phyloP scores from a whole-genome alignment of 37 sponge, comb jelly and placozoan species.

The Tethya wilhelma region DNA sequence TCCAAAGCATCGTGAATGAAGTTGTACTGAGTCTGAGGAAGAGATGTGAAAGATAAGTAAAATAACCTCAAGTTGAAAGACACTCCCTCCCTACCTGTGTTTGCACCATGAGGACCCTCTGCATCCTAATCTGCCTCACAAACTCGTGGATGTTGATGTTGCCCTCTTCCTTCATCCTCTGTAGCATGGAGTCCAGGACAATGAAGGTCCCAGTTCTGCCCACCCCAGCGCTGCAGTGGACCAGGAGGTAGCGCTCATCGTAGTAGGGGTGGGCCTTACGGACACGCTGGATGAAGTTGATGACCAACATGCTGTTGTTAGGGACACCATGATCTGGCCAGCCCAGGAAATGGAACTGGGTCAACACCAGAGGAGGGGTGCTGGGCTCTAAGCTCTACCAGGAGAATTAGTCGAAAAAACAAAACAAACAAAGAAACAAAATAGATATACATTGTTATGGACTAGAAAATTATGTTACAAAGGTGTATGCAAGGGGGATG shows the following conservation, averaged over 20 bases:
- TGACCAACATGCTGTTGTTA: conserved; percentile 74
- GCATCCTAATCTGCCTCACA: conserved; percentile 54
- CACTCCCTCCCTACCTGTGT: conserved; percentile 70
- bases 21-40: conserved; percentile 64
- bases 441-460: background rate
- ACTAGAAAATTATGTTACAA: too few relatives aligned
- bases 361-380: conserved; percentile 31
- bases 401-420: too few relatives aligned
- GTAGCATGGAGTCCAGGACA: conserved; percentile 70
- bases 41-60: background rate
- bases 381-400: background rate
- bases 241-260: conserved; percentile 53
- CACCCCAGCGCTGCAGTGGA: conserved; percentile 93
- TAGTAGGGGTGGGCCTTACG: conserved; percentile 58
- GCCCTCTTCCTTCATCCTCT: conserved; percentile 46
- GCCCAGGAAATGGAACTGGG: conserved; percentile 64
- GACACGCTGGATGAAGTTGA: conserved; percentile 71
- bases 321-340: conserved; percentile 90
- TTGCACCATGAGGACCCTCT: conserved; percentile 75
- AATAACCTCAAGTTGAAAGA: too few relatives aligned
- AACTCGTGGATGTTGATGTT: conserved; percentile 65
- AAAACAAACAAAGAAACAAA: too few relatives aligned
- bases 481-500: too few relatives aligned
- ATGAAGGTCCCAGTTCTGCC: conserved; percentile 88
- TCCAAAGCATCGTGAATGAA: conserved; percentile 82